Evolutionary conservation across 2,888 invertebrate genomes (phyloP), one percentile per base, ranked within the genome.

Genomic region (Lumbricus terrestris): DNA sequence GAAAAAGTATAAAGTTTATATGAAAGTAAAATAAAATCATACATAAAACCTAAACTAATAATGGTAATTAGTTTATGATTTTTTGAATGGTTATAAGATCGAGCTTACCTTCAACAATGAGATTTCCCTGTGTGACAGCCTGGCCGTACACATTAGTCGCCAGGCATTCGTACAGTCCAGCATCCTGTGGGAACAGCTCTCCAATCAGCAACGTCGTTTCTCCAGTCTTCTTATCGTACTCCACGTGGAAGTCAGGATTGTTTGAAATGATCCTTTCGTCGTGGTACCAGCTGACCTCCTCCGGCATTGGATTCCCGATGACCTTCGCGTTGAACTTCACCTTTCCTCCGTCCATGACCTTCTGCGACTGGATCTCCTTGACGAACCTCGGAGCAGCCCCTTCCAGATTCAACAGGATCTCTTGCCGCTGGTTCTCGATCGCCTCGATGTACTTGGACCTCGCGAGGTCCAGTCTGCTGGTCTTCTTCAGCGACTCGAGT

Each of bases 151-250:
- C 97, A 95, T 99, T 99, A 90, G 97, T 97, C 1, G 99, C 99
- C 95, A 97, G 97, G 94, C 98, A 99, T 29, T 98, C 98, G 95
- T 99, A 99, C 2, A 98, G 97, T n/a, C 99, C 99, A 18, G 98
- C 98, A 95, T 99, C 99, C 93, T 97, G 97, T 23, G 99, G 98
- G 95, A 99, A 99, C n/a, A 99, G 98, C 93, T 98, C 98, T 23
- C 99, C 96, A 90, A 99, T 96, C 95, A 99, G 98, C 90, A 99
- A 96, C 11, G 98, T 98, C 47, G 94, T 94, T 20, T 93, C 93
- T n/a, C 95, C 95, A 88, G 93, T 93, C 89, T 94, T 93, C 38
- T 92, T 91, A 90, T 94, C 93, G 93, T 94, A 95, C 92, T 92
- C 93, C 93, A 92, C 94, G 93, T 90, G 93, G 91, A 92, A 91